Conservation (phyloP, 2,113 vertebrate genomes). For the Tretioscincus oriximinensis region DNA sequence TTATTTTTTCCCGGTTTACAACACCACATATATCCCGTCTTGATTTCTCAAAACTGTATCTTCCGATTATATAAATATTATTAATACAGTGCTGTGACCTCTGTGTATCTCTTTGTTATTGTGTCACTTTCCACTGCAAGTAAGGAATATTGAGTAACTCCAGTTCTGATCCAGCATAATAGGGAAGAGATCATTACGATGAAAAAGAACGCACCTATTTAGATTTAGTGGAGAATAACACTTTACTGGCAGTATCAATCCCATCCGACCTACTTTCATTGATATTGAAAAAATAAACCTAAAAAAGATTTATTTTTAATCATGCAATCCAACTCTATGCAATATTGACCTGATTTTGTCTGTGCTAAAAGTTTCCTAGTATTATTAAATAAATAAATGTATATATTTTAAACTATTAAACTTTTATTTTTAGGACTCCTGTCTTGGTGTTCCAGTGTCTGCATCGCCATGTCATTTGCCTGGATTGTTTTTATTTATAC, state of each 20-base stretch:
- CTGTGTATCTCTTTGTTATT: not conserved
- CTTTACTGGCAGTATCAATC: not conserved
- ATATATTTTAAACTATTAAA: too few species aligned
- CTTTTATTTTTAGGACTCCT: constrained; percentile 74
- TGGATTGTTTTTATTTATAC: constrained; percentile 89
- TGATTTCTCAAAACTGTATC: not conserved
- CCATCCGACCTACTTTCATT: not conserved
- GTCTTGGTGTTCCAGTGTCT: constrained; percentile 87
- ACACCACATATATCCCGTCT: not conserved
- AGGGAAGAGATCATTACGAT: not conserved
- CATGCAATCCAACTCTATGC: not conserved
- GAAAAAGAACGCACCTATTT: not conserved
- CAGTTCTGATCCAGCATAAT: not conserved
- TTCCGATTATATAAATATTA: not conserved
- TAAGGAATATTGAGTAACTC: not conserved
- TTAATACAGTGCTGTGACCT: not conserved
- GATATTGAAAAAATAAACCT: not conserved
- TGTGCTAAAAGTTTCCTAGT: not conserved
- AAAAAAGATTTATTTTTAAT: not conserved
- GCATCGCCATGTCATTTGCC: constrained; percentile 87
- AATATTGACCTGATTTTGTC: not conserved
- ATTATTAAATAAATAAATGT: not conserved
- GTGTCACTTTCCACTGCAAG: not conserved
- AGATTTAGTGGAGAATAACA: not conserved
- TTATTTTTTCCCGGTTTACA: not conserved